Evolutionary conservation across 2,797 vertebrate genomes (phyloP).

Genomic region (Sebastes hopkinsi): DNA sequence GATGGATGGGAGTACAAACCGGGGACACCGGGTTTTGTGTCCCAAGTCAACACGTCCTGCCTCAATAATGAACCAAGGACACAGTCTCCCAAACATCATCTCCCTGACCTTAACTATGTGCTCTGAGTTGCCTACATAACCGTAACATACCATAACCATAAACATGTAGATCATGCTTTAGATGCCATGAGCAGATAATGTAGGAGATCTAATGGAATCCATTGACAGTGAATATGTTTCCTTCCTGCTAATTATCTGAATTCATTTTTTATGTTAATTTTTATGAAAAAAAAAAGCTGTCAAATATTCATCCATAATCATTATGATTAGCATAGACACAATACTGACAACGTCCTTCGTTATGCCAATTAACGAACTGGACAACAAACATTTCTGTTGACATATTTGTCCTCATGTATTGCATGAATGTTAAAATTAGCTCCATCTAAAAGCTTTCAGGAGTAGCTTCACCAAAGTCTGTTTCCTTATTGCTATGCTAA

Average conservation of each 20-base stretch:
- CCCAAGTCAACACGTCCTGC: too few species aligned
- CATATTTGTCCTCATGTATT: neutral
- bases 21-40: too few species aligned
- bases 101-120: too few species aligned
- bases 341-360: neutral
- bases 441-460: neutral
- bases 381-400: neutral
- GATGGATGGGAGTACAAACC: neutral
- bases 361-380: neutral
- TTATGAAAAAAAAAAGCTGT: neutral
- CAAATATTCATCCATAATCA: neutral
- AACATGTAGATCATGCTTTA: too few species aligned
- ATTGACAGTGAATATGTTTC: neutral
- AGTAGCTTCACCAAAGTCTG: neutral
- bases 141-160: too few species aligned
- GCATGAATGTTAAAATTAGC: neutral
- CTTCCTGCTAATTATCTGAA: neutral
- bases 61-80: too few species aligned
- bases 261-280: neutral
- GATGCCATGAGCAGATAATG: too few species aligned
- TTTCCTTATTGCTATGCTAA: slow-evolving; percentile 23
- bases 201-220: neutral
- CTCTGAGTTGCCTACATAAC: too few species aligned
- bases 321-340: neutral
- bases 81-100: too few species aligned